Conservation (phyloP, 2,797 vertebrate species). For the Acanthopagrus latus region DNA sequence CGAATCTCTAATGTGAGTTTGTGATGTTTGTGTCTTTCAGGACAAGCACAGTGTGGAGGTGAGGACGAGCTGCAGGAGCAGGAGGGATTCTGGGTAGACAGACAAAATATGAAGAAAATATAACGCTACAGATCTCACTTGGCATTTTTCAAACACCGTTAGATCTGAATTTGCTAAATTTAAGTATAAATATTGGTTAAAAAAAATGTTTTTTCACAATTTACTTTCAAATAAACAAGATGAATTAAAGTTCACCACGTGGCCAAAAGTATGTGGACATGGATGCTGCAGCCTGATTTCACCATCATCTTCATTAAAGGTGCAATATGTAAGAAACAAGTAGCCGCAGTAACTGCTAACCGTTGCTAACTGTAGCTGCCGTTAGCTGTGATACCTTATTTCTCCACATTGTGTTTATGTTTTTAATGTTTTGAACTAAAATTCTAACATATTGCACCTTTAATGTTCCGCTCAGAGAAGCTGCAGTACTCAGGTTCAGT, state of each 20-base stretch:
- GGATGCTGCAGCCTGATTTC: neutral
- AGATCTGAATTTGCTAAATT: too few relatives aligned
- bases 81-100: conserved; percentile 64
- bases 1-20: neutral
- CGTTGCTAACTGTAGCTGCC: too few relatives aligned
- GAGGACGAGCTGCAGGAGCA: conserved; percentile 87
- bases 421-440: too few relatives aligned
- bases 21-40: conserved; percentile 82
- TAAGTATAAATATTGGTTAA: too few relatives aligned
- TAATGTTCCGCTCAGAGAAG: neutral
- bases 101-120: conserved; percentile 76
- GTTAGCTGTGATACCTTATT: too few relatives aligned
- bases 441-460: too few relatives aligned
- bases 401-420: too few relatives aligned
- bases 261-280: neutral
- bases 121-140: neutral
- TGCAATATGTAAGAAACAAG: too few relatives aligned
- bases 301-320: too few relatives aligned
- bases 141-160: too few relatives aligned
- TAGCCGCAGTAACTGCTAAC: too few relatives aligned
- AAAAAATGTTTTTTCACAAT: neutral
- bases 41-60: conserved; percentile 95
- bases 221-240: neutral
- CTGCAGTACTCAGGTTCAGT: too few relatives aligned
- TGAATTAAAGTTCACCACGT: neutral